These are phyloP conservation scores for Prolemur simus DNA, from an alignment of 2,113 vertebrate genomes.

Conservation along the genomic window DNA sequence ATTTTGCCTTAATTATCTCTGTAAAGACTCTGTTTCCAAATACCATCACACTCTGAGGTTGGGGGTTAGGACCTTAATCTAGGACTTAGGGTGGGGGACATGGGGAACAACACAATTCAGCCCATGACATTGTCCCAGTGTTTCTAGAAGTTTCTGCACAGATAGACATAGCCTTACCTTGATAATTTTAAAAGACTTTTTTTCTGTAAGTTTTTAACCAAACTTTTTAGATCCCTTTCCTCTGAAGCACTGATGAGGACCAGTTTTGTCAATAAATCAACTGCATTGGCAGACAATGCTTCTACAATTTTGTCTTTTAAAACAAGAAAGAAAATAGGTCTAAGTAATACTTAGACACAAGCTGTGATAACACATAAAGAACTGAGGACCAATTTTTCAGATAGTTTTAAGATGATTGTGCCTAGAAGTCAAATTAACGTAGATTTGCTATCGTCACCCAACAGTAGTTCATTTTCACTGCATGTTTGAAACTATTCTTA, in stretches of 20 bases:
- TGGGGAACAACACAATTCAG: no score
- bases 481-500: neutral
- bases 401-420: fast-evolving
- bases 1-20: neutral
- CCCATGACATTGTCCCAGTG: neutral
- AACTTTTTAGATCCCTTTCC: constrained; percentile 86
- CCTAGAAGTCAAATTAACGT: neutral
- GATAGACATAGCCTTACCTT: constrained; percentile 73
- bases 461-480: neutral
- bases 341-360: neutral
- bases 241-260: constrained; percentile 89
- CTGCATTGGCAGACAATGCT: constrained; percentile 79
- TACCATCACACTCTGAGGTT: neutral
- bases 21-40: neutral
- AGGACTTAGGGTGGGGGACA: no score
- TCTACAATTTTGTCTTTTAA: constrained; percentile 90
- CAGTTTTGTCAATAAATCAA: constrained; percentile 70
- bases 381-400: neutral
- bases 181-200: constrained; percentile 86
- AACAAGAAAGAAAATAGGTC: neutral
- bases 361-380: neutral
- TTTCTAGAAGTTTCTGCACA: neutral
- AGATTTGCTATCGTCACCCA: neutral
- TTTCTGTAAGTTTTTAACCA: constrained; percentile 67
- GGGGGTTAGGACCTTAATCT: neutral